These are phyloP conservation scores for Ormyrus rosae DNA, from an alignment of 2,888 invertebrate species.

Conservation along the genomic window DNA sequence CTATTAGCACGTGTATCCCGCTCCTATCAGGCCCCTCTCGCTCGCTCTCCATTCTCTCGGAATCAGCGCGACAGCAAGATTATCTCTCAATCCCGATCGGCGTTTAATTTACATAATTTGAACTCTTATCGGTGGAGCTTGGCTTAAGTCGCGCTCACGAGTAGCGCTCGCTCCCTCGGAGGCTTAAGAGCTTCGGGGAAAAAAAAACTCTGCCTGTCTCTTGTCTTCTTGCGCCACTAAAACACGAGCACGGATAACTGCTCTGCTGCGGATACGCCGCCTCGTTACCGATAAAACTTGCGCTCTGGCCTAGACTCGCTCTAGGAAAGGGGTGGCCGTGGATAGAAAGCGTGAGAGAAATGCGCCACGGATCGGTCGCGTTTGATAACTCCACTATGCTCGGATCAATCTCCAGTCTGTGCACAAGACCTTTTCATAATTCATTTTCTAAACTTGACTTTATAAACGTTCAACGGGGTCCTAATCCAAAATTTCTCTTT, in stretches of 20 bases:
- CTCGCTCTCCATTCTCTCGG: slow-evolving; percentile 17
- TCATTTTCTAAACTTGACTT: too few relatives aligned
- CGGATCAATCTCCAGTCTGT: too few relatives aligned
- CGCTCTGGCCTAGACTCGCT: slow-evolving; percentile 20
- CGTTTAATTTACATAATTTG: slow-evolving; percentile 57
- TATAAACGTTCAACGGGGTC: too few relatives aligned
- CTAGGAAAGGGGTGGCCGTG: not conserved
- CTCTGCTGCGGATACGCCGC: not conserved
- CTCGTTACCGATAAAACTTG: slow-evolving; percentile 27
- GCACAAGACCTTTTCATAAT: too few relatives aligned
- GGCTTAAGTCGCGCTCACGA: slow-evolving; percentile 39
- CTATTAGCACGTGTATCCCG: slow-evolving; percentile 39
- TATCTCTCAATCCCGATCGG: slow-evolving; percentile 56
- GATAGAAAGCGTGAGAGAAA: slow-evolving; percentile 10
- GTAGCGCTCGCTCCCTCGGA: not conserved
- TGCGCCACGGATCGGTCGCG: too few relatives aligned
- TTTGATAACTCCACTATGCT: too few relatives aligned
- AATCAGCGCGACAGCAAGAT: slow-evolving; percentile 47
- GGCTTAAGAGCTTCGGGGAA: slow-evolving; percentile 43
- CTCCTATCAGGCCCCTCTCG: not conserved
- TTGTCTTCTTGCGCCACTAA: slow-evolving; percentile 1
- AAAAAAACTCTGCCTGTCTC: slow-evolving; percentile 9
- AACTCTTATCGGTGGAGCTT: slow-evolving; percentile 50
- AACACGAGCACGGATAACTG: not conserved
- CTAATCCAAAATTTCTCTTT: too few relatives aligned